These are phyloP conservation scores for Sesamia nonagrioides DNA, from an alignment of 1,140 invertebrate genomes.

Conservation along the genomic window DNA sequence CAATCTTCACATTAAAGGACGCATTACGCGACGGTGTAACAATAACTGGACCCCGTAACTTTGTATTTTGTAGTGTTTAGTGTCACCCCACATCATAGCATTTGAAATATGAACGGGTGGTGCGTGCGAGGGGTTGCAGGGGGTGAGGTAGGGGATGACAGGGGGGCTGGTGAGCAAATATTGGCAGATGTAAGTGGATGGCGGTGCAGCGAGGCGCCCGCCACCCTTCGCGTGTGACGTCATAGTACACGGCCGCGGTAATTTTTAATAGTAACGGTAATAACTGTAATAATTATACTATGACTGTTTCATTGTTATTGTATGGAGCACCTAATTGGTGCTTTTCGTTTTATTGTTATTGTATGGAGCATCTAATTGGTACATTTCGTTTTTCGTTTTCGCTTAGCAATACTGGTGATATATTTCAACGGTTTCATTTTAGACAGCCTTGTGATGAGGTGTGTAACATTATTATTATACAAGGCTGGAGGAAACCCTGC, in stretches of 20 bases:
- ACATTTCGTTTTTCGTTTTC: too few species aligned
- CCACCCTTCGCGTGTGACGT: constrained; percentile 74
- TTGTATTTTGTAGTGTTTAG: constrained; percentile 82
- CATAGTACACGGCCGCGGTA: constrained; percentile 55
- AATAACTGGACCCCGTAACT: constrained; percentile 54
- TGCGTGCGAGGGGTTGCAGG: constrained; percentile 66
- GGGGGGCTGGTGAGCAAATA: constrained; percentile 74
- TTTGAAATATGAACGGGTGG: constrained; percentile 85
- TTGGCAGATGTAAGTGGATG: constrained; percentile 86
- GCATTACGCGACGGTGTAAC: constrained; percentile 64
- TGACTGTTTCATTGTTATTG: constrained; percentile 23
- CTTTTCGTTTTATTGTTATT: constrained; percentile 36
- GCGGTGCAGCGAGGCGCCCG: constrained; percentile 63
- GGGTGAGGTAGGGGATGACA: constrained; percentile 65
- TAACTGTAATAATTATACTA: not conserved
- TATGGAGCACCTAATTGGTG: constrained; percentile 33
- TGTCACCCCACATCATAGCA: constrained; percentile 72
- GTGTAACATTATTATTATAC: too few species aligned
- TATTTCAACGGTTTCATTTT: too few species aligned
- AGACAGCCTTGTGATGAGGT: too few species aligned
- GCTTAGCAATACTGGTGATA: too few species aligned
- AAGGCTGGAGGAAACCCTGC: too few species aligned
- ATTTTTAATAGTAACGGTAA: constrained; percentile 48
- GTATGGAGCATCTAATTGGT: constrained; percentile 31
- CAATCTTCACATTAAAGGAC: constrained; percentile 50